phyloP scores from a whole-genome alignment of 2,888 invertebrate species.

The Mechanitis mazaeus region DNA sequence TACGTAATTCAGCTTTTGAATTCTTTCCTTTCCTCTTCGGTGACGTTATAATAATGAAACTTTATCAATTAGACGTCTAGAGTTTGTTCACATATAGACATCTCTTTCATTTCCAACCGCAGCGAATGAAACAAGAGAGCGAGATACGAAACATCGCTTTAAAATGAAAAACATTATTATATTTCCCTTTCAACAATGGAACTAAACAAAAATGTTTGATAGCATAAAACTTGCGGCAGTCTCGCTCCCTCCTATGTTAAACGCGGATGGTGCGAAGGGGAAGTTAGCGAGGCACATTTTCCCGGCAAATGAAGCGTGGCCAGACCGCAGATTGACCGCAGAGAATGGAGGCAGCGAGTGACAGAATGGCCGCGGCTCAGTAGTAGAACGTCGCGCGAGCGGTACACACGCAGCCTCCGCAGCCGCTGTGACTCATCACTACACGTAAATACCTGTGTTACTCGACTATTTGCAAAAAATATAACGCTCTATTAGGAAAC shows the following conservation, averaged over 20 bases:
- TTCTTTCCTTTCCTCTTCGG: conserved; percentile 1
- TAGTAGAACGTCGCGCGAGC: conserved; percentile 66
- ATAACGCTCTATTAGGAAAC: conserved; percentile 34
- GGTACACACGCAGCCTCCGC: conserved; percentile 52
- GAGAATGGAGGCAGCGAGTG: conserved; percentile 76
- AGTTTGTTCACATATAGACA: conserved; percentile 35
- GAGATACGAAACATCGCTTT: conserved; percentile 48
- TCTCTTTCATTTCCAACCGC: conserved; percentile 46
- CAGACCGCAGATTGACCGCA: conserved; percentile 77
- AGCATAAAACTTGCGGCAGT: conserved; percentile 63
- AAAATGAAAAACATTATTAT: conserved; percentile 70
- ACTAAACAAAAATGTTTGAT: conserved; percentile 72
- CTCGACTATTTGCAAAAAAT: conserved; percentile 36
- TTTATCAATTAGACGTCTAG: conserved; percentile 16
- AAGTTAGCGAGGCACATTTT: conserved; percentile 63
- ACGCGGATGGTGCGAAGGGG: conserved; percentile 44
- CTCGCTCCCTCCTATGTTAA: conserved; percentile 45
- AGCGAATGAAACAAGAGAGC: conserved; percentile 38
- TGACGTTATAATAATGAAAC: conserved; percentile 17
- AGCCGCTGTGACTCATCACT: conserved; percentile 23
- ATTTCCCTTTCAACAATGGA: conserved; percentile 70
- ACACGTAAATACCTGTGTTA: conserved; percentile 46
- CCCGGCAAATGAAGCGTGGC: conserved; percentile 77
- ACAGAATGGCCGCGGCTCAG: conserved; percentile 75
- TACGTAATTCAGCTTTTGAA: conserved; percentile 17